Evolutionary conservation across 1,140 invertebrate genomes (phyloP).

Genomic region (Ptiloglossa arizonensis): DNA sequence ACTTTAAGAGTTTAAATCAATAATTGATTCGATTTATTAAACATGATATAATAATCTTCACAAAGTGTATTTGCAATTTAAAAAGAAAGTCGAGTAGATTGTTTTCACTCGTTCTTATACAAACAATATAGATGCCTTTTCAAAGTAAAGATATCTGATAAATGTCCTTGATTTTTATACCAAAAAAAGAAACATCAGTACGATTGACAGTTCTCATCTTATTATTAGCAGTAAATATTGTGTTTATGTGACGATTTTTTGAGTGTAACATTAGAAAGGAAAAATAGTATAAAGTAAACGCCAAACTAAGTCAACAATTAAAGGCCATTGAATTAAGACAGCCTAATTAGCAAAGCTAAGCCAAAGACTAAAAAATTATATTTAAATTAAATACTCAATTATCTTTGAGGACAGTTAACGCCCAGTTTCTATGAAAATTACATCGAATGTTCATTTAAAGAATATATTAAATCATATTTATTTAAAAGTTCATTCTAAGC

Average conservation of each 20-base stretch:
- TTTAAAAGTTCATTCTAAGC: background rate
- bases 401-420: background rate
- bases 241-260: slow-evolving; percentile 18
- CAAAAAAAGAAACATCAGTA: slow-evolving; percentile 4
- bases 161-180: slow-evolving; percentile 35
- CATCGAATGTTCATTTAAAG: background rate
- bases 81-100: background rate
- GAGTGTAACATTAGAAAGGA: background rate
- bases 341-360: slow-evolving; percentile 50
- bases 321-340: slow-evolving; percentile 13
- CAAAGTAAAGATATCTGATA: slow-evolving; percentile 11
- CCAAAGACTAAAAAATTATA: slow-evolving; percentile 45
- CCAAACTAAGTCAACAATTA: slow-evolving; percentile 3
- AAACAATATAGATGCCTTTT: slow-evolving; percentile 28
- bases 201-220: background rate
- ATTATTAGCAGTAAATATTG: slow-evolving; percentile 17
- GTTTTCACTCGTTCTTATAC: slow-evolving; percentile 35
- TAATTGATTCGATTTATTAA: slow-evolving; percentile 4
- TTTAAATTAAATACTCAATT: background rate
- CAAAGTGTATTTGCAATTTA: slow-evolving; percentile 13
- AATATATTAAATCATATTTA: background rate
- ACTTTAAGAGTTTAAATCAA: background rate
- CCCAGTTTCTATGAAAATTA: background rate
- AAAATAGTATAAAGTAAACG: background rate
- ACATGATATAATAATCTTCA: slow-evolving; percentile 15